Evolutionary conservation across 2,113 vertebrate species (phyloP), one percentile per base, ranked within the genome.

Genomic region (Dasyornis broadbenti): DNA sequence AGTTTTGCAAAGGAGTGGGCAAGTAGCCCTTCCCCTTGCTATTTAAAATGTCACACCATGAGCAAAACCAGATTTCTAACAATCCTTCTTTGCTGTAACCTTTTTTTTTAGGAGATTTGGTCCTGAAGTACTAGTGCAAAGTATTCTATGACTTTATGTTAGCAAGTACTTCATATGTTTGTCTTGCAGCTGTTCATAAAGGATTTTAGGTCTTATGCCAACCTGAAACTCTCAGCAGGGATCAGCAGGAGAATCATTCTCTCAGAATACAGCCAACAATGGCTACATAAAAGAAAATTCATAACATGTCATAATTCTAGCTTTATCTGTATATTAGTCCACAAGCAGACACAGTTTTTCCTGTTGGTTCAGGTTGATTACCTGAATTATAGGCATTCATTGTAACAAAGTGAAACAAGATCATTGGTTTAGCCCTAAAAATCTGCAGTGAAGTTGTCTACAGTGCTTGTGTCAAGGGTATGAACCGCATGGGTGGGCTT

Each of bases 341-440:
- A 40, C 53, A 76, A 23, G 13, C 18, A 64, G 82, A 56, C 23
- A 22, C 18, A 23, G 30, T 7, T 90, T 78, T 73, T 81, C 69
- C 56, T 65, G 19, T 93, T 95, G 42, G 65, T 72, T 93, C 66
- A 77, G 68, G 64, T 53, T 88, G 82, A 93, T 96, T 92, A 80
- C 31, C 50, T 37, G 50, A 75, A 44, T 65, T 82, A 23, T 5
- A 78, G 44, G 13, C 73, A 65, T 59, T 61, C 42, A 60, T 85
- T 91, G 59, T 28, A 90, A 89, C 30, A 50, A 92, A 94, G 89
- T 71, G 15, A 23, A 79, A 89, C 65, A 86, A 82, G 31, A 57
- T 68, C 27, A 33, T 44, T 24, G 19, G 13, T 21, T 42, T 54
- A n/a, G 53, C 61, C 53, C 80, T 82, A 52, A 49, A 82, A 90